Base-by-base conservation (phyloP, 2,888 invertebrate genomes). In the Tenthredo amoena region DNA sequence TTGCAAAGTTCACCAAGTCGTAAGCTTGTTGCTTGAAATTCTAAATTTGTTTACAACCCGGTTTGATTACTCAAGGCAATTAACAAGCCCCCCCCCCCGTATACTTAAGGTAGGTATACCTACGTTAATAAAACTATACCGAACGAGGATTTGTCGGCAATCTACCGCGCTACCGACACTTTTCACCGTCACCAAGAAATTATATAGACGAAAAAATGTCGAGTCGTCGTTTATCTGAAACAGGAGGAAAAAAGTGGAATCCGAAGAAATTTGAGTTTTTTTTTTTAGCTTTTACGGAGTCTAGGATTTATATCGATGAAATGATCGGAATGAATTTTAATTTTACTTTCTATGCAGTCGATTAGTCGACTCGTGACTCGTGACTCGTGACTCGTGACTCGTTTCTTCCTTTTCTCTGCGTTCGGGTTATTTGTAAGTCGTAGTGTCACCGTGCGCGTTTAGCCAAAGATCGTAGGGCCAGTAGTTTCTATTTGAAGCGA, bases 11-110 rank as follows among this genome's bases (percentile, higher is more conserved):
- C 58, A 21, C 10, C 58, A 81, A 81, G 37, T 58, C 62, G 81
- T 81, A 77, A 77, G 55, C 55, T 34, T 77, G 55, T 77, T 55
- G 77, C 55, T 77, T 55, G 50, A 50, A 18, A 55, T 77, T 55
- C 34, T 26, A 55, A 77, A 77, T 77, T 55, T 55, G 31, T 77
- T 77, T 74, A 74, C 26, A 40, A 47, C 40, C 55, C 74, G 21
- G 40, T 12, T 40, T 74, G 74, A 74, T 74, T 43, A 74, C 74
- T 43, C 26, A 6, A 40, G 74, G 43, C 21, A 43, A 74, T 74
- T 74, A 74, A 43, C 43, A 43, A 43, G 12, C 34, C 40, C 34
- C 34, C 9, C 34, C 40, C 34, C 34, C 9, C 62, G 26, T 21
- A 10, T 62, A 21, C 62, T 62, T 3, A 26, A 4, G 21, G 62